Evolutionary conservation across 2,113 vertebrate genomes (phyloP).

Genomic region (Amphiprion percula): DNA sequence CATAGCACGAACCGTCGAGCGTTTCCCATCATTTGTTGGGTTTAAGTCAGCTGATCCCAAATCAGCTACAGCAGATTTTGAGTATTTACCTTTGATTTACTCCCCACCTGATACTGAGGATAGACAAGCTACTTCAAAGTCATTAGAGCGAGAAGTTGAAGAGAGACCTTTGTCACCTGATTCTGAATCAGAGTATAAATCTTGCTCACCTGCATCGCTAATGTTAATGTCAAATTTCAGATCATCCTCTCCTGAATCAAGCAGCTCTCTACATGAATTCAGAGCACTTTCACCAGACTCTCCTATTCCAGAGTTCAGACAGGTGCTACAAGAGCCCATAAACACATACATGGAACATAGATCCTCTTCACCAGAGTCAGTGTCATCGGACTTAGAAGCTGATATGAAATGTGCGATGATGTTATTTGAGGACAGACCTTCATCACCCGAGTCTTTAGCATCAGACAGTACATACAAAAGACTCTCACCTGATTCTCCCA

Average conservation of each 20-base stretch:
- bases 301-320: slow-evolving; percentile 48
- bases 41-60: slow-evolving; percentile 49
- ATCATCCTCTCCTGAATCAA: slow-evolving; percentile 64
- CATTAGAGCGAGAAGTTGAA: slow-evolving; percentile 26
- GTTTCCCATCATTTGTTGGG: slow-evolving; percentile 48
- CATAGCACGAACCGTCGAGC: slow-evolving; percentile 1
- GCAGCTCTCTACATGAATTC: slow-evolving; percentile 32
- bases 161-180: slow-evolving; percentile 50
- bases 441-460: slow-evolving; percentile 41
- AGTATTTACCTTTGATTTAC: slow-evolving; percentile 38
- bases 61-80: slow-evolving; percentile 35
- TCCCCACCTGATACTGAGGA: not conserved
- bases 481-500: slow-evolving; percentile 52
- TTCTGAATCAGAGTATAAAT: slow-evolving; percentile 37
- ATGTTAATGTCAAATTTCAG: slow-evolving; percentile 29
- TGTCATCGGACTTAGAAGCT: slow-evolving; percentile 34
- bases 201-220: slow-evolving; percentile 47
- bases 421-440: slow-evolving; percentile 23
- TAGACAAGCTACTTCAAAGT: slow-evolving; percentile 29
- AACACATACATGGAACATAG: not conserved
- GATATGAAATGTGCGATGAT: not conserved
- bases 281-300: slow-evolving; percentile 56
- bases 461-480: slow-evolving; percentile 17
- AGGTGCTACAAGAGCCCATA: not conserved
- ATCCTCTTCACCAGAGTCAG: slow-evolving; percentile 39